Evolutionary conservation across 2,113 vertebrate genomes (phyloP), one percentile per base, ranked within the genome.

Genomic region (Mustelus asterias): DNA sequence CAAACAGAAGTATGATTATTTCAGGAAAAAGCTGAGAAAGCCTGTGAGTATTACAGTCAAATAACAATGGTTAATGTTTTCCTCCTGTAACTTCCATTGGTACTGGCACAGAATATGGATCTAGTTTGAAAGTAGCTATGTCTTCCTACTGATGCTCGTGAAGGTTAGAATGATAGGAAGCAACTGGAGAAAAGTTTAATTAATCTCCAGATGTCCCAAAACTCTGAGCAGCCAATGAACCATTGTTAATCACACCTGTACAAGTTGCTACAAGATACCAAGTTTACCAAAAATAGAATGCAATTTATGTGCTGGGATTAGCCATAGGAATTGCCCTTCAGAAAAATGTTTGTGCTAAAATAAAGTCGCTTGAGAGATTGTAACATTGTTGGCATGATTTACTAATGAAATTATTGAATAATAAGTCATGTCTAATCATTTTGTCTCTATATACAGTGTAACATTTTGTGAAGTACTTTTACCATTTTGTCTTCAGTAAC

Each of bases 1-100:
- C 96, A 99, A 99, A 96, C 98, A 99, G 96, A 99, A 99, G 96
- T 99, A 99, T 44, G 99, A 99, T 65, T 99, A 99, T 98, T 99
- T 99, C 98, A 98, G 98, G 86, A 99, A 99, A 97, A 99, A 99
- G 96, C 67, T 99, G 96, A 99, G 99, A 98, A 99, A 99, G 96
- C 99, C 99, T 97, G 99, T 99, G 96, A 97, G 98, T 97, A 33
- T 5, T 9, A 41, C 78, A 69, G 1, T 96, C 83, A n/a, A 67
- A 67, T 22, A 76, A 76, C 72, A 10, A 3, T 22, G 18, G 92
- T 3, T 20, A 94, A 69, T 24, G 18, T 22, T 94, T 54, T 76
- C 11, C 41, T 11, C 41, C 13, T 44, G 20, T 95, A 4, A 26
- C 41, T 65, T n/a, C 89, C 60, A 67, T 37, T 93, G 89, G 7